Evolutionary conservation across 1,140 invertebrate genomes (phyloP).

Genomic region (Saccostrea glomerata): DNA sequence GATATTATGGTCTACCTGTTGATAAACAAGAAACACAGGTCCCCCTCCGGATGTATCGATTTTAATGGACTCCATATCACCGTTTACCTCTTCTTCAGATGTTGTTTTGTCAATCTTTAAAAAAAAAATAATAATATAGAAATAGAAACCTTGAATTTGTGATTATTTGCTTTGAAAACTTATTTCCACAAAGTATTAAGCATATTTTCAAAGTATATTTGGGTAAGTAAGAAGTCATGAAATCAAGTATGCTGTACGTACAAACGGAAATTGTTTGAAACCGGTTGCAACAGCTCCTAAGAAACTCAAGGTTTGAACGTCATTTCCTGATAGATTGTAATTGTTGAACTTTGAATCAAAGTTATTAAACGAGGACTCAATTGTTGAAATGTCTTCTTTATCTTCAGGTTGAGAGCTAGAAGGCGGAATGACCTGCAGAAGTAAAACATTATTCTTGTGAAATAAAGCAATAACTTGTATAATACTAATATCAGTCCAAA

Average conservation of each 20-base stretch:
- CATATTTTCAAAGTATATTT: neutral
- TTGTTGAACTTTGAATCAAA: constrained; percentile 8
- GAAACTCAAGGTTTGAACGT: neutral
- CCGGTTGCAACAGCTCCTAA: neutral
- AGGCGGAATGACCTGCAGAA: neutral
- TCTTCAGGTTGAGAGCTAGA: neutral
- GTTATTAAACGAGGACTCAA: neutral
- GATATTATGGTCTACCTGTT: neutral
- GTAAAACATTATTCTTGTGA: no score
- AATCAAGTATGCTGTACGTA: neutral
- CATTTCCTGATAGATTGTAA: neutral
- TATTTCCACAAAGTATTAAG: neutral
- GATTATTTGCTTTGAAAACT: neutral
- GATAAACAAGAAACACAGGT: neutral
- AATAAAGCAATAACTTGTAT: no score
- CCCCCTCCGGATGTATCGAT: neutral
- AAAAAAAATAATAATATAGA: neutral
- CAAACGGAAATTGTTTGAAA: constrained; percentile 12
- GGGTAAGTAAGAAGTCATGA: neutral
- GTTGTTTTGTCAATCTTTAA: neutral
- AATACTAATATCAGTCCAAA: no score
- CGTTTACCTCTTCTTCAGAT: neutral
- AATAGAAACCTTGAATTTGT: neutral
- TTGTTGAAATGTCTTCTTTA: neutral
- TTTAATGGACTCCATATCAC: neutral